A percentile compares a stretch with the other conserved stretches of the same genome.
phyloP scores from a whole-genome alignment of 2,888 invertebrate genomes.

The Carcina quercana region DNA sequence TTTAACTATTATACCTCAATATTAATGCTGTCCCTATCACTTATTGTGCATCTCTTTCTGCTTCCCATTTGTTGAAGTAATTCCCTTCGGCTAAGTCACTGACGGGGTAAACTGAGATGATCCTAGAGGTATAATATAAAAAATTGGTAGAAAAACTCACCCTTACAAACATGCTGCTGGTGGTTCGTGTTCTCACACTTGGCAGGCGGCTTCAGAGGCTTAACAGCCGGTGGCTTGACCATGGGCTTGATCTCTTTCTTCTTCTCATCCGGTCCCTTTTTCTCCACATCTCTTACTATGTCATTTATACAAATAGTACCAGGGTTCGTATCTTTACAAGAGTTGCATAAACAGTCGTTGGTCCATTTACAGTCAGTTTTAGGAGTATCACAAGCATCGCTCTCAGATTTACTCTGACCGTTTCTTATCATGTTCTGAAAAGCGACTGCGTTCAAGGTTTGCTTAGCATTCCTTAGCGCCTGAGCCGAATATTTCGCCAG shows the following conservation, averaged over 20 bases:
- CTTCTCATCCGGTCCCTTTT: slow-evolving; percentile 34
- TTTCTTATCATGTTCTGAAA: slow-evolving; percentile 50
- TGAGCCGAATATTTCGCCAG: slow-evolving; percentile 59
- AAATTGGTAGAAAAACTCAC: slow-evolving; percentile 39
- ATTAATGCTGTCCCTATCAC: too few relatives aligned
- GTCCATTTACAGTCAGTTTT: slow-evolving; percentile 61
- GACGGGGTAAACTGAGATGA: too few relatives aligned
- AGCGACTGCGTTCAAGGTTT: slow-evolving; percentile 54
- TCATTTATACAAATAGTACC: slow-evolving; percentile 37
- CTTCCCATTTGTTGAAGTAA: too few relatives aligned
- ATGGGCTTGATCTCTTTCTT: slow-evolving; percentile 22
- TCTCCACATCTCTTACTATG: slow-evolving; percentile 39
- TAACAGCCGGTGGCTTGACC: slow-evolving; percentile 30
- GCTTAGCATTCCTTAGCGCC: slow-evolving; percentile 52
- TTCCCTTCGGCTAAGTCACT: too few relatives aligned
- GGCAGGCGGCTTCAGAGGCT: slow-evolving; percentile 34
- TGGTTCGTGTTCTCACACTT: slow-evolving; percentile 58
- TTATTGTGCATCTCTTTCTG: too few relatives aligned
- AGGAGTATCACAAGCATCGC: slow-evolving; percentile 54
- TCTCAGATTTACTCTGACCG: slow-evolving; percentile 51
- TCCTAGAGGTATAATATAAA: too few relatives aligned
- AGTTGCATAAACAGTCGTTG: slow-evolving; percentile 48
- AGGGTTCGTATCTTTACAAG: slow-evolving; percentile 40
- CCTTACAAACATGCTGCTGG: slow-evolving; percentile 65
- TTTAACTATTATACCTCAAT: too few relatives aligned